phyloP scores from a whole-genome alignment of 2,888 invertebrate genomes.

The Tribolium freemani region DNA sequence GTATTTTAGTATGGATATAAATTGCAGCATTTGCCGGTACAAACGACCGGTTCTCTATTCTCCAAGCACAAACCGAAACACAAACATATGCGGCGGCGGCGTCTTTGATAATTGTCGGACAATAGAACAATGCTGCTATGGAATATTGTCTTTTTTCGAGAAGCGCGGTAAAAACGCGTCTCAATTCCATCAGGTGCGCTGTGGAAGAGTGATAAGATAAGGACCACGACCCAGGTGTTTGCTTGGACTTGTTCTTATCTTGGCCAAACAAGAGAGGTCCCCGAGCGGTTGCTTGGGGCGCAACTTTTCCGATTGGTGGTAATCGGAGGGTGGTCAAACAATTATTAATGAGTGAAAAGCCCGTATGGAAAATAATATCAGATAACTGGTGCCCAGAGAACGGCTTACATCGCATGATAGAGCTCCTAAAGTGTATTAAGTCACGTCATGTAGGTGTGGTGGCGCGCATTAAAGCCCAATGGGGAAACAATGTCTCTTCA shows the following conservation, averaged over 20 bases:
- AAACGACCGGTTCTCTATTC: constrained; percentile 46
- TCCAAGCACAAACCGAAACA: constrained; percentile 42
- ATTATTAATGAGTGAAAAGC: constrained; percentile 39
- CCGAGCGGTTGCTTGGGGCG: not conserved
- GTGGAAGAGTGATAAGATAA: not conserved
- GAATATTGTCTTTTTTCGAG: constrained; percentile 13
- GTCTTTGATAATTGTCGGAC: constrained; percentile 48
- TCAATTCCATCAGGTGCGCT: not conserved
- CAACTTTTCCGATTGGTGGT: not conserved
- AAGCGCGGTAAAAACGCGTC: not conserved
- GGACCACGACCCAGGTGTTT: not conserved
- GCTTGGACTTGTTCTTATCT: not conserved
- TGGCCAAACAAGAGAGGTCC: not conserved
- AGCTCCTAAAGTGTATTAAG: constrained; percentile 51
- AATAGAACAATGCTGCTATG: constrained; percentile 44
- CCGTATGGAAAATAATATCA: constrained; percentile 26
- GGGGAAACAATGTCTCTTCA: constrained; percentile 45
- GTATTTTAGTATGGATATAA: constrained; percentile 31
- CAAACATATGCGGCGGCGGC: constrained; percentile 42
- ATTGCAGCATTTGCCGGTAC: constrained; percentile 40
- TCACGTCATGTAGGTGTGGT: constrained; percentile 56
- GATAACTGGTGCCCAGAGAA: constrained; percentile 38
- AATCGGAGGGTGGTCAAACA: constrained; percentile 36
- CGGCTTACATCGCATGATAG: constrained; percentile 45
- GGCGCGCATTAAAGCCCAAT: constrained; percentile 47